Evolutionary conservation across 2,888 invertebrate species (phyloP).

Genomic region (Callyntrura guangdongensis): DNA sequence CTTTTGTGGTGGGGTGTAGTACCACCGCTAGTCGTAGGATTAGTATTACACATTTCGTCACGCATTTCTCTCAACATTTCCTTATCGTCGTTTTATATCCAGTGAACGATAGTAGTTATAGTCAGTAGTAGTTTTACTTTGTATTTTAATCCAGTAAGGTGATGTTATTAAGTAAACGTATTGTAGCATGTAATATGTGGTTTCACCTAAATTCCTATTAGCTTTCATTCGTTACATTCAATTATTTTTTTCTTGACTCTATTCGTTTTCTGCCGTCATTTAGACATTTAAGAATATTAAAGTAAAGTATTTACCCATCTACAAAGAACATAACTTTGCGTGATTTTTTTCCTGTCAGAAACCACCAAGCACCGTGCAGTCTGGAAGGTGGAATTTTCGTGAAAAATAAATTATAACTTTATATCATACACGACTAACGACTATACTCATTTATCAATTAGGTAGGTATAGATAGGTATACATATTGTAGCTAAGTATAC

Average conservation of each 20-base stretch:
- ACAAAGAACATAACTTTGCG: neutral
- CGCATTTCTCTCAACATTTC: neutral
- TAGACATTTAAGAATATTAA: neutral
- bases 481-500: neutral
- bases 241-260: slow-evolving; percentile 59
- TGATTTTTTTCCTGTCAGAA: slow-evolving; percentile 44
- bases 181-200: neutral
- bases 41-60: neutral
- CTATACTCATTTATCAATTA: neutral
- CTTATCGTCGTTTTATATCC: too few relatives aligned
- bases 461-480: neutral
- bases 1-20: neutral
- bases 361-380: slow-evolving; percentile 1
- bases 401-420: slow-evolving; percentile 10
- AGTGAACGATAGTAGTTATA: neutral
- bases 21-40: slow-evolving; percentile 6
- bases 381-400: slow-evolving; percentile 71
- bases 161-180: neutral
- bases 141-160: neutral
- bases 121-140: neutral
- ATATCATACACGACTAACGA: neutral
- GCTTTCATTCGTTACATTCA: slow-evolving; percentile 67
- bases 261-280: neutral
- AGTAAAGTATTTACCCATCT: neutral
- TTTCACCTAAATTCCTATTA: slow-evolving; percentile 38